Conservation (phyloP, 1,140 invertebrate species). For the Akabosia matsudoensis region DNA sequence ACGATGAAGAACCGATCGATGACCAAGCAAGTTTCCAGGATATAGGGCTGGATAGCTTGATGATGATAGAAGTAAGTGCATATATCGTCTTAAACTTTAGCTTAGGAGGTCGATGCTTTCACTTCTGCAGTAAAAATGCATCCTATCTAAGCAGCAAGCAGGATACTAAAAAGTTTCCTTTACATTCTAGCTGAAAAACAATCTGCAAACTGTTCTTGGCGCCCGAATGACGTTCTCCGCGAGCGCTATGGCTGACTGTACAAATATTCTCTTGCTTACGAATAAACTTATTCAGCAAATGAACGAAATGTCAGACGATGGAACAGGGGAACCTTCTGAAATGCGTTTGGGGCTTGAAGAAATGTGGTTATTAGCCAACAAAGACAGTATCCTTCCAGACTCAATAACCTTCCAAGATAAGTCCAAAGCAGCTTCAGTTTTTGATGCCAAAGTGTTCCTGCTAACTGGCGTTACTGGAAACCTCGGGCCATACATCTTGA, state of each 20-base stretch:
- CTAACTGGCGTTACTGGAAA: slow-evolving; percentile 27
- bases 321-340: neutral
- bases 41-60: slow-evolving; percentile 25
- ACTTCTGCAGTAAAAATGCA: too few species aligned
- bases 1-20: slow-evolving; percentile 28
- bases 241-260: neutral
- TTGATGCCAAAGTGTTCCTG: slow-evolving; percentile 1
- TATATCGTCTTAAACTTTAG: too few species aligned
- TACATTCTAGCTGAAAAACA: too few species aligned
- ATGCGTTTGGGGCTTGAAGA: neutral
- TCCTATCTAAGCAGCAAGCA: too few species aligned
- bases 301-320: neutral
- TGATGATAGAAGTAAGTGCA: slow-evolving; percentile 30
- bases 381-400: neutral
- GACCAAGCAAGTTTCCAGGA: slow-evolving; percentile 21
- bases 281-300: neutral
- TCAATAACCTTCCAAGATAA: neutral
- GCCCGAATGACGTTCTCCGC: neutral
- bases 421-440: neutral
- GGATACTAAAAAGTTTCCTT: too few species aligned
- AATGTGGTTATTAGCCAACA: neutral
- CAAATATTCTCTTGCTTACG: neutral
- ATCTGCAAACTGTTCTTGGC: slow-evolving; percentile 8
- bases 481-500: slow-evolving; percentile 24
- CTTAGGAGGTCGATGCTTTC: too few species aligned